Percentiles rank a stretch among this genome's conserved stretches.
phyloP scores from a whole-genome alignment of 2,888 invertebrate species.

The Agrilus cyanescens region DNA sequence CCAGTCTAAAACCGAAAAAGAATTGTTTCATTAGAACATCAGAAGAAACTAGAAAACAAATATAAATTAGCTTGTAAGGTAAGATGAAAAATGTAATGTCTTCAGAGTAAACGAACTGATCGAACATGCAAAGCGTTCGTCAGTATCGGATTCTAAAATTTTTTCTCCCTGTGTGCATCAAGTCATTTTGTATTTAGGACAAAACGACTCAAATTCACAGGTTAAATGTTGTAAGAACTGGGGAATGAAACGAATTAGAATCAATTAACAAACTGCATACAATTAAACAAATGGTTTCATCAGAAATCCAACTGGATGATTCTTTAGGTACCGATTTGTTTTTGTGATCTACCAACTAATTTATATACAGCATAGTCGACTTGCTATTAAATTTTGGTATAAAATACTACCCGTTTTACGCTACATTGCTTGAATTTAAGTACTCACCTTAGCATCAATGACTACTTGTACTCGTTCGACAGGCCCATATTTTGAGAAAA shows the following conservation, averaged over 20 bases:
- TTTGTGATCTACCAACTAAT: too few relatives aligned
- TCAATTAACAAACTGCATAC: too few relatives aligned
- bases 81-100: conserved; percentile 12
- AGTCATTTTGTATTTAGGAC: conserved; percentile 19
- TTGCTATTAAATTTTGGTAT: not conserved
- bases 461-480: conserved; percentile 90
- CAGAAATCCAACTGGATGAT: too few relatives aligned
- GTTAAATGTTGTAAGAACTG: conserved; percentile 5
- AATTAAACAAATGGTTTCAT: too few relatives aligned
- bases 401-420: not conserved
- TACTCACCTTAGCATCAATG: conserved; percentile 80
- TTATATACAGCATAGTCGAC: not conserved
- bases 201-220: conserved; percentile 25
- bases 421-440: not conserved
- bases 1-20: conserved; percentile 47
- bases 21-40: conserved; percentile 4
- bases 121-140: conserved; percentile 17
- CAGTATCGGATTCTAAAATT: conserved; percentile 24
- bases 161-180: conserved; percentile 27
- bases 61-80: too few relatives aligned
- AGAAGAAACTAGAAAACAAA: too few relatives aligned
- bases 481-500: conserved; percentile 85
- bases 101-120: conserved; percentile 25
- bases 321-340: too few relatives aligned
- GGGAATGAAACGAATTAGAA: too few relatives aligned